Conservation (phyloP, 2,888 invertebrate genomes). For the Dicyrtoma fusca region DNA sequence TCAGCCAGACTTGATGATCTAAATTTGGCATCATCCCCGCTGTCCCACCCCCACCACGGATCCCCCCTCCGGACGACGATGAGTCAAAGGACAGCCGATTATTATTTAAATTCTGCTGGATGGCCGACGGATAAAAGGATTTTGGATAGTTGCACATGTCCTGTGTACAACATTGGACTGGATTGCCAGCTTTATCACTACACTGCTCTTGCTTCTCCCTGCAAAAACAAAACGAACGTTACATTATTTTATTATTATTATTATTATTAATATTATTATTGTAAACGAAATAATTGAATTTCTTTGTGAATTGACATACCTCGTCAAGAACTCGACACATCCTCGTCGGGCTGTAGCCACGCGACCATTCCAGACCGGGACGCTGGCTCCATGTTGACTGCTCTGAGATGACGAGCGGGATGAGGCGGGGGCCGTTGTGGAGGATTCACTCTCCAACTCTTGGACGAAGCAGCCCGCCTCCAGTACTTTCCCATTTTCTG, state of each 20-base stretch:
- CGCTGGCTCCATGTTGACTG: constrained; percentile 37
- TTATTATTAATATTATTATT: background rate
- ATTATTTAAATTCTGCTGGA: constrained; percentile 33
- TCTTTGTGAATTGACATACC: no score
- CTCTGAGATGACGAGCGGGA: background rate
- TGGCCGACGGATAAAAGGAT: constrained; percentile 44
- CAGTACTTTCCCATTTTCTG: constrained; percentile 41
- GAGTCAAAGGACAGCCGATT: constrained; percentile 37
- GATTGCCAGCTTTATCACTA: constrained; percentile 36
- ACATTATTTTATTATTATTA: background rate
- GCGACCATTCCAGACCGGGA: constrained; percentile 44
- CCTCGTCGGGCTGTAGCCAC: constrained; percentile 46
- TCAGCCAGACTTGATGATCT: constrained; percentile 48
- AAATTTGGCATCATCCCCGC: constrained; percentile 28
- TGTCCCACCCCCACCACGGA: constrained; percentile 1
- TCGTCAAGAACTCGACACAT: constrained; percentile 45
- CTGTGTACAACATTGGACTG: constrained; percentile 42
- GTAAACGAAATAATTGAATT: background rate
- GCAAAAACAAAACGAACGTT: constrained; percentile 24
- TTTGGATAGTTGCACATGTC: constrained; percentile 51
- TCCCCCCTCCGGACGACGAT: constrained; percentile 9
- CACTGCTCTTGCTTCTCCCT: constrained; percentile 46
- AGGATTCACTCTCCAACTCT: constrained; percentile 41
- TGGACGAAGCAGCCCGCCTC: constrained; percentile 47
- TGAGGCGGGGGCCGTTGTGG: background rate